Evolutionary conservation across 2,797 vertebrate genomes (phyloP).

Genomic region (Chaetodon trifasciatus): DNA sequence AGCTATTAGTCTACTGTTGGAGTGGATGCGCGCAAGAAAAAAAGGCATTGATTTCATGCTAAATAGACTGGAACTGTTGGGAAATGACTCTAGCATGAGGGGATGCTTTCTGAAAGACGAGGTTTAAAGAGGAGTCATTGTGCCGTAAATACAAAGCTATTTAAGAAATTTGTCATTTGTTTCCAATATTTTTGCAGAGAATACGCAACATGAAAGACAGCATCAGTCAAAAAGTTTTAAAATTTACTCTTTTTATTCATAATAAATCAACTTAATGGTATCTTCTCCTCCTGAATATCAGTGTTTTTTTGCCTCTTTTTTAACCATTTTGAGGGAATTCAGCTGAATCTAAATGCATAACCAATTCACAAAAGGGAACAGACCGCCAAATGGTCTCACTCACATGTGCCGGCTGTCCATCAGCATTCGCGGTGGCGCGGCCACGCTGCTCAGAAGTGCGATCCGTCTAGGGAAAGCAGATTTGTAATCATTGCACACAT

Average conservation of each 20-base stretch:
- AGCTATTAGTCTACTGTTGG: constrained; percentile 17
- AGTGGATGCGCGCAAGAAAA: constrained; percentile 28
- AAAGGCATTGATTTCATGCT: constrained; percentile 22
- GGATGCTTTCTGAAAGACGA: background rate
- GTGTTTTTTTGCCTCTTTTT: constrained; percentile 14
- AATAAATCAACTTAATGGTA: constrained; percentile 5
- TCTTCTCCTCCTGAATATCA: background rate
- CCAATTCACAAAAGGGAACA: constrained; percentile 26
- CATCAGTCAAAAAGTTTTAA: background rate
- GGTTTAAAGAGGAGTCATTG: background rate
- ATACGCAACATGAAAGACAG: background rate
- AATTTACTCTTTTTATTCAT: constrained; percentile 10
- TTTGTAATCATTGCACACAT: constrained; percentile 68
- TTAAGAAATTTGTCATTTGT: background rate
- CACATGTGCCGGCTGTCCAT: constrained; percentile 65
- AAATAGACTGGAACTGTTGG: constrained; percentile 24
- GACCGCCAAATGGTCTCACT: constrained; percentile 64
- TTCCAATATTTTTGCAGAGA: background rate
- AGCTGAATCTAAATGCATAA: constrained; percentile 49
- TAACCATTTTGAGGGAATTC: constrained; percentile 13
- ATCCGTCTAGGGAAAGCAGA: constrained; percentile 66
- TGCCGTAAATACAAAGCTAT: constrained; percentile 4
- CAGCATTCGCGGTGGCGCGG: constrained; percentile 48
- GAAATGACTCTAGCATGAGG: background rate
- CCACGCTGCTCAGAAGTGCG: constrained; percentile 45